phyloP scores from a whole-genome alignment of 2,113 vertebrate genomes.

The Grus americana region DNA sequence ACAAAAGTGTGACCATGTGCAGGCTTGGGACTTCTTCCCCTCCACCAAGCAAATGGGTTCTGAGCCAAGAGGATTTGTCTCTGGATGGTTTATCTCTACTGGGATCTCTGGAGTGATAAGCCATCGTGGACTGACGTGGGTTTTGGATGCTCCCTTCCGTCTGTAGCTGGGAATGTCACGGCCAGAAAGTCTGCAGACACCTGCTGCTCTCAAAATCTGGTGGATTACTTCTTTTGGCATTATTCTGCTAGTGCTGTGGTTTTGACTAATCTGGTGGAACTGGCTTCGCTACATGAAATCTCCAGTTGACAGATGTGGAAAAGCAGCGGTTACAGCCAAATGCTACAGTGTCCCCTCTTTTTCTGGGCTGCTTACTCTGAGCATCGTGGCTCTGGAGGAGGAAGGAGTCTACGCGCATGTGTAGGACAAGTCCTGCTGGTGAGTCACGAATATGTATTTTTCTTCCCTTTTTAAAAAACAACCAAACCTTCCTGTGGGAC shows the following conservation, averaged over 20 bases:
- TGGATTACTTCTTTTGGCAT: neutral
- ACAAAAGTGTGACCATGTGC: rapidly evolving
- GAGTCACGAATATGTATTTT: neutral
- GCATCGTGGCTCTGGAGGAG: neutral
- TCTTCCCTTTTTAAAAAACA: neutral
- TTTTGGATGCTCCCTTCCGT: neutral
- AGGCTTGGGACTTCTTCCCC: neutral
- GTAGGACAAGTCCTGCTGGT: constrained; percentile 20
- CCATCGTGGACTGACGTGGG: neutral
- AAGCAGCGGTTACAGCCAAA: neutral
- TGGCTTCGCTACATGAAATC: rapidly evolving
- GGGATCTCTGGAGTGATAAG: neutral
- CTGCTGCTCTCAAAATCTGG: neutral
- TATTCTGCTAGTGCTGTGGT: neutral
- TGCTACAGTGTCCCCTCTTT: neutral
- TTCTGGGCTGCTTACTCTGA: neutral
- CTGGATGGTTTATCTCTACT: neutral
- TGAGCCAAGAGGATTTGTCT: neutral
- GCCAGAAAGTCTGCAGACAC: neutral
- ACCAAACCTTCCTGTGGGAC: rapidly evolving
- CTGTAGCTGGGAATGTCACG: neutral
- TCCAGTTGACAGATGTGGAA: neutral
- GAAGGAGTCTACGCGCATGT: rapidly evolving
- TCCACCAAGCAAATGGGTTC: neutral
- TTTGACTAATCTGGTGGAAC: neutral